Conservation (phyloP, 2,797 vertebrate genomes). For the Gallinago solitaria region DNA sequence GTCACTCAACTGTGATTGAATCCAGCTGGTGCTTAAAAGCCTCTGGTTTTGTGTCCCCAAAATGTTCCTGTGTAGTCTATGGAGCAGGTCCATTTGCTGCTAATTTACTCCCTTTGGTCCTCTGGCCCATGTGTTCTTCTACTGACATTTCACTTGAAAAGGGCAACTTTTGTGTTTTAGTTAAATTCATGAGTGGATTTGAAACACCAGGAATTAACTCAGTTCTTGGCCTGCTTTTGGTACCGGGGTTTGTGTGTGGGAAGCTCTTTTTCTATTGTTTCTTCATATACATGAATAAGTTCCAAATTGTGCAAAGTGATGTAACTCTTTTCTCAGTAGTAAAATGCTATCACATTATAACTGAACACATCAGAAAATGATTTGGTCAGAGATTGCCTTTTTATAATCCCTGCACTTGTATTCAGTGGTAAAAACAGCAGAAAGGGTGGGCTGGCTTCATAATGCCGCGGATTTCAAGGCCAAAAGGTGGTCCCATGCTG, state of each 20-base stretch:
- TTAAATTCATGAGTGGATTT: not conserved
- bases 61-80: not conserved
- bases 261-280: conserved; percentile 28
- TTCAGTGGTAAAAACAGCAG: not conserved
- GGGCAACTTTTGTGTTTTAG: not conserved
- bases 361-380: conserved; percentile 1
- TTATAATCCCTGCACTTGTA: conserved; percentile 1
- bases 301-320: not conserved
- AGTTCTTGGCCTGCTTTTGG: not conserved
- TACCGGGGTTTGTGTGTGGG: not conserved
- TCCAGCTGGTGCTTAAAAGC: not conserved
- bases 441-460: not conserved
- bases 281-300: not conserved
- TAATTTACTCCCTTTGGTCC: not conserved
- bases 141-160: not conserved
- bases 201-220: conserved; percentile 13
- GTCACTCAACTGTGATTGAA: not conserved
- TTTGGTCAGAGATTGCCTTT: conserved; percentile 24
- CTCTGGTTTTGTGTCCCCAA: not conserved
- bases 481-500: not conserved
- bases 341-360: conserved; percentile 13
- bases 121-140: not conserved
- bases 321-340: not conserved
- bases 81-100: not conserved
- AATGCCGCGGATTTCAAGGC: not conserved